Evolutionary conservation across 2,888 invertebrate species (phyloP), one percentile per base, ranked within the genome.

Genomic region (Temnothorax rugatulus): DNA sequence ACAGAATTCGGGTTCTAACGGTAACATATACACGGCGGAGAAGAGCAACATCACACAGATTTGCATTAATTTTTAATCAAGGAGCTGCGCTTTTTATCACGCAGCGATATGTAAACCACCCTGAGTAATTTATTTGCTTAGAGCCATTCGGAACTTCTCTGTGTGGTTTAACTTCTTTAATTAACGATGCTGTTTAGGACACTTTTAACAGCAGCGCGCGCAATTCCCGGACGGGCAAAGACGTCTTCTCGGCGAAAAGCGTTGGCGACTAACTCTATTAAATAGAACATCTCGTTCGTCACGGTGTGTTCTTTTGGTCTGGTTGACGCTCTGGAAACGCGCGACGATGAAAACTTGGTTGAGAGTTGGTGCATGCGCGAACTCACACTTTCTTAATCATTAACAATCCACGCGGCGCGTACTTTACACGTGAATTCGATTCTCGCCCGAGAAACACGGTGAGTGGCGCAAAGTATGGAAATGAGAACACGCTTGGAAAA

Each of bases 401-500:
- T 79, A 73, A 79, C 59, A 79, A 59, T 79, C 13, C 44, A 18
- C 38, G 15, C 47, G 21, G 47, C 21, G 25, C 25, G 73, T 38
- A 74, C 47, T 73, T 73, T 59, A 5, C 25, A 38, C 34, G n/a
- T 18, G 59, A 79, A 79, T 79, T 79, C 44, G 47, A 73, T 73
- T 79, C 47, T 13, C 1, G 18, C 74, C 9, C 74, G 15, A 18
- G 25, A 8, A 18, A 15, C 38, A 18, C 21, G 38, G 15, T 52
- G 38, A 44, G 15, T 34, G n/a, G 29, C 13, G 57, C 13, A 59
- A 79, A 74, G 21, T 73, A 79, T 59, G 74, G 38, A 73, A 79
- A 79, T 59, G 74, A 73, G 79, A 59, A 47, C 74, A 38, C n/a
- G 68, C 41, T 38, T 41, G 74, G 59, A 59, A 79, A 73, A 79